Conservation (phyloP, 2,113 vertebrate species). For the Vireo altiloquus region DNA sequence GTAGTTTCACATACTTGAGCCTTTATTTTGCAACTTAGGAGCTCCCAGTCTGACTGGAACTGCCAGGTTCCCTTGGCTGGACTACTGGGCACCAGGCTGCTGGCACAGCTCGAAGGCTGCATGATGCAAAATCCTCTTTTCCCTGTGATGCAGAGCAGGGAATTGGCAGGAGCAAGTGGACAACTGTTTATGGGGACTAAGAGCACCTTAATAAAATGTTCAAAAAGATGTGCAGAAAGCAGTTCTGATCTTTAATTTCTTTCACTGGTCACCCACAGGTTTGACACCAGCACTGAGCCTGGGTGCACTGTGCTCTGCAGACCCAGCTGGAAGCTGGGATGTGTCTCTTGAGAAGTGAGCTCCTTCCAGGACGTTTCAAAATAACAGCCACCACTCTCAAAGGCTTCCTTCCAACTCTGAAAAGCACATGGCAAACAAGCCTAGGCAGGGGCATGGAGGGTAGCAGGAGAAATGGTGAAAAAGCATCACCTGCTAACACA, state of each 20-base stretch:
- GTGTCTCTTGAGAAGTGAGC: not conserved
- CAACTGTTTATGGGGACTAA: not conserved
- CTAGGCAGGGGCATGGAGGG: not conserved
- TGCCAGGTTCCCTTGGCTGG: not conserved
- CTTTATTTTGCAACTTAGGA: not conserved
- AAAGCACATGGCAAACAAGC: not conserved
- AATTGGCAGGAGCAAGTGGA: not conserved
- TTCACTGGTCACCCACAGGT: not conserved
- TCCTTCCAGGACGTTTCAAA: not conserved
- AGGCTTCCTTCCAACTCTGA: not conserved
- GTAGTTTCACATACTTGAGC: not conserved
- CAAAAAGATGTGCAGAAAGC: not conserved
- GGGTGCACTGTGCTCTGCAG: not conserved
- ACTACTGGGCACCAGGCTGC: not conserved
- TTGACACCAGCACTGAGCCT: accelerated
- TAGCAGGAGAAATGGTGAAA: not conserved
- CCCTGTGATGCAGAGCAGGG: accelerated
- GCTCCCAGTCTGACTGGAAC: not conserved
- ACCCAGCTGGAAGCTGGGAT: not conserved
- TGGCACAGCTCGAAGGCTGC: not conserved
- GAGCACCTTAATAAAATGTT: not conserved
- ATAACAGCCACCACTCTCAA: not conserved
- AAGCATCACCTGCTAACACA: not conserved
- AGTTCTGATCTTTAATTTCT: not conserved
- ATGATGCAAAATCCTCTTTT: not conserved